A percentile compares a stretch with the other conserved stretches of the same genome.
phyloP scores from a whole-genome alignment of 2,113 vertebrate species.

The Paracanthobrama guichenoti region DNA sequence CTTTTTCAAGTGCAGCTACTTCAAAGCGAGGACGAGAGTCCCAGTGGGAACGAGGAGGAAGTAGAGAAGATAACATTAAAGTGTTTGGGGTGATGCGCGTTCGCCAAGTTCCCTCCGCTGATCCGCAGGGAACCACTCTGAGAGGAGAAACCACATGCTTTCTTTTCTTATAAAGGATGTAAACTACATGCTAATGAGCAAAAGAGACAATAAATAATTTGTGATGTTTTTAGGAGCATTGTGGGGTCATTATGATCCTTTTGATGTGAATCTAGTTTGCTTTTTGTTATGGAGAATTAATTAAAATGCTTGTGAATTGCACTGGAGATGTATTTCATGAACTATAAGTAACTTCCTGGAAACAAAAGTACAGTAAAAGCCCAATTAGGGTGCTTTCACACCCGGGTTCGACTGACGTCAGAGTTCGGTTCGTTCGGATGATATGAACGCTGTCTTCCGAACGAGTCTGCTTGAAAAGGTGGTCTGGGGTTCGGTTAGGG shows the following conservation, averaged over 20 bases:
- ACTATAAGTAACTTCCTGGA: background rate
- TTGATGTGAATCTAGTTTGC: slow-evolving; percentile 17
- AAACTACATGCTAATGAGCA: slow-evolving; percentile 37
- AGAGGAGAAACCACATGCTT: slow-evolving; percentile 38
- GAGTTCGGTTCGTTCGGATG: too few relatives aligned
- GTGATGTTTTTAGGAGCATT: background rate
- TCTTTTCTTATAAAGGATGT: slow-evolving; percentile 27
- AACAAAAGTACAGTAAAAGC: background rate
- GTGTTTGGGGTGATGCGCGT: slow-evolving; percentile 16
- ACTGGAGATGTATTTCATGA: background rate
- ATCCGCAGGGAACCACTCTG: background rate
- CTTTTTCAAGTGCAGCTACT: slow-evolving; percentile 40
- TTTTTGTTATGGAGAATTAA: background rate
- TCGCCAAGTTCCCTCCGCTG: slow-evolving; percentile 25
- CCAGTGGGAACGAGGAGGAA: slow-evolving; percentile 37
- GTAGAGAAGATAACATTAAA: slow-evolving; percentile 38
- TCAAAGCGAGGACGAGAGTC: slow-evolving; percentile 41
- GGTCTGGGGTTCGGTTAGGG: too few relatives aligned
- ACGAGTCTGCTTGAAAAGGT: too few relatives aligned
- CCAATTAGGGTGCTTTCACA: background rate
- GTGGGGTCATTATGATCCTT: slow-evolving; percentile 15
- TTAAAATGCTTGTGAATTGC: background rate
- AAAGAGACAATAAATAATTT: slow-evolving; percentile 33
- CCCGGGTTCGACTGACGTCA: too few relatives aligned
- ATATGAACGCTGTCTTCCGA: too few relatives aligned